phyloP scores from a whole-genome alignment of 2,113 vertebrate species.

The Corythoichthys intestinalis region DNA sequence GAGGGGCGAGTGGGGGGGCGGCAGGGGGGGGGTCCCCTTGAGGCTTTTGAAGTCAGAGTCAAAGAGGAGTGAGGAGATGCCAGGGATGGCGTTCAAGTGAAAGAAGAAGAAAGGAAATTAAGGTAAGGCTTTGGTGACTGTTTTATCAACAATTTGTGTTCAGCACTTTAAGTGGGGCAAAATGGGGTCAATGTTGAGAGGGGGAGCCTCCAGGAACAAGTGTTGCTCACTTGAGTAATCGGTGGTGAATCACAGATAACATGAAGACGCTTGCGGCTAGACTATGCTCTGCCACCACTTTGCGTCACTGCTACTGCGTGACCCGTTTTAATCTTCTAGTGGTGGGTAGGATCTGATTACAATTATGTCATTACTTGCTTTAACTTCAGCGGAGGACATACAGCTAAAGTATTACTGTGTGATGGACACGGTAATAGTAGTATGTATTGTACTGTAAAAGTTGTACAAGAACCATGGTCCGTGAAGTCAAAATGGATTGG shows the following conservation, averaged over 20 bases:
- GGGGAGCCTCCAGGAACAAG: conserved; percentile 54
- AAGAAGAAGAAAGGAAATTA: conserved; percentile 26
- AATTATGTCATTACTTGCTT: background rate
- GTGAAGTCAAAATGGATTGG: no score
- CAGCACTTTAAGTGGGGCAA: conserved; percentile 61
- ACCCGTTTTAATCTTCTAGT: background rate
- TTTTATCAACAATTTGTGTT: conserved; percentile 3
- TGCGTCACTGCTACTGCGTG: conserved; percentile 13
- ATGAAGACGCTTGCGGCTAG: conserved; percentile 64
- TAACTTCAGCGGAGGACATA: no score
- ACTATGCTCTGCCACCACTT: conserved; percentile 37
- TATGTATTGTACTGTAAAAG: no score
- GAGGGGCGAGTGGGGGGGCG: conserved; percentile 27
- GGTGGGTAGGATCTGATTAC: background rate
- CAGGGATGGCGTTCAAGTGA: conserved; percentile 46
- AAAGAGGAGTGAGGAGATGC: conserved; percentile 17
- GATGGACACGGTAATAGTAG: no score
- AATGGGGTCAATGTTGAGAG: conserved; percentile 55
- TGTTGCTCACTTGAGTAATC: conserved; percentile 62
- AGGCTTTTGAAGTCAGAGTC: conserved; percentile 42
- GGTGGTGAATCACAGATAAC: conserved; percentile 62
- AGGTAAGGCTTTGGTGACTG: conserved; percentile 44
- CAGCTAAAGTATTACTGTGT: no score
- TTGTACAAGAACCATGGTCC: no score
- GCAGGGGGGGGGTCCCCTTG: conserved; percentile 49